Evolutionary conservation across 2,113 vertebrate genomes (phyloP).

Genomic region (Marcusenius ussheri): DNA sequence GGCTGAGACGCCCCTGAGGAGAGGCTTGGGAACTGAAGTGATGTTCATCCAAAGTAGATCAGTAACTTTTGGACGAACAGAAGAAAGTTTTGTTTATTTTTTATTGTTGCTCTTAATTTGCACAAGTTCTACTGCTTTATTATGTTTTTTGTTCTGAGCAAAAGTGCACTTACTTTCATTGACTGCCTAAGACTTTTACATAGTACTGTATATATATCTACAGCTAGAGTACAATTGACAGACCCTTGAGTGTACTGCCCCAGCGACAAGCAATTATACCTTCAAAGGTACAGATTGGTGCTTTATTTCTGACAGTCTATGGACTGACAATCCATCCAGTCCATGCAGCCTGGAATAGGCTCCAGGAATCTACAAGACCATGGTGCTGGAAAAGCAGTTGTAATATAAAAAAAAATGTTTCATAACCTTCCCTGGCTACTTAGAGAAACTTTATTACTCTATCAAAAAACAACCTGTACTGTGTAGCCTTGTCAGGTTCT

Average conservation of each 20-base stretch:
- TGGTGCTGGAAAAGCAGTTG: background rate
- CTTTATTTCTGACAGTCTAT: background rate
- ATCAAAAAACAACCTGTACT: background rate
- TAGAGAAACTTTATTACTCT: background rate
- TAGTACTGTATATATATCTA: background rate
- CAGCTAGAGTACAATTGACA: background rate
- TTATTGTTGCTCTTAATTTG: background rate
- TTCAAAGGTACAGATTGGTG: background rate
- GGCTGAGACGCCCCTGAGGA: background rate
- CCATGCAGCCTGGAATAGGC: background rate
- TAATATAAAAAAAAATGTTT: background rate
- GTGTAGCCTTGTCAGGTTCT: background rate
- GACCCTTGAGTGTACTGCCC: background rate
- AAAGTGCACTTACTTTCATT: background rate
- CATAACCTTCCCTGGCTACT: background rate
- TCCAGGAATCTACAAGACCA: background rate
- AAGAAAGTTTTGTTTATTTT: background rate
- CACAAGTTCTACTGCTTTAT: background rate
- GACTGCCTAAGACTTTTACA: background rate
- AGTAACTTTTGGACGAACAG: background rate
- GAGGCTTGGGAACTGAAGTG: background rate
- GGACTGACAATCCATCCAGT: background rate
- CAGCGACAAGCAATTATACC: background rate
- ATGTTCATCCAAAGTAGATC: too few relatives aligned
- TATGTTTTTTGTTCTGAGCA: background rate